A percentile compares a stretch with the other conserved stretches of the same genome.
Evolutionary conservation across 64 coral and sea anemone genomes (phyloP).

Genomic region (Montipora sp.): DNA sequence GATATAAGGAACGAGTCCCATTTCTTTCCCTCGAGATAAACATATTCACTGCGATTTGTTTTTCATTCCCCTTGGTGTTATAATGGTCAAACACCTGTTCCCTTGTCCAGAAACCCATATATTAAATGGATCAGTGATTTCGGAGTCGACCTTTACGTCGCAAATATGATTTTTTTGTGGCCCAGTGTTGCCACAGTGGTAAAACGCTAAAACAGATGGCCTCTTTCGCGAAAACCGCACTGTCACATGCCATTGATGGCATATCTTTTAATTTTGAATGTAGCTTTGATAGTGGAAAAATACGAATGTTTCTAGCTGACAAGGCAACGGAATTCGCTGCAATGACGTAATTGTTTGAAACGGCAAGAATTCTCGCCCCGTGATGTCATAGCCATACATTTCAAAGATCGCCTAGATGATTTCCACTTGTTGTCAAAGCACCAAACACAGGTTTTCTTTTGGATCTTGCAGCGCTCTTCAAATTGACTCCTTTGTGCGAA

Average conservation of each 20-base stretch:
- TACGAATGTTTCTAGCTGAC: constrained; percentile 14
- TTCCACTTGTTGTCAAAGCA: constrained; percentile 11
- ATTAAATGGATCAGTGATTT: constrained; percentile 15
- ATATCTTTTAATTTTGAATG: neutral
- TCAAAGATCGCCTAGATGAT: constrained; percentile 8
- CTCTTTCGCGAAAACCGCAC: neutral
- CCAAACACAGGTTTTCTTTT: neutral
- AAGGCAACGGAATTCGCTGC: constrained; percentile 12
- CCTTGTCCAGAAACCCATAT: neutral
- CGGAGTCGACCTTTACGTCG: neutral
- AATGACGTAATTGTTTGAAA: constrained; percentile 58
- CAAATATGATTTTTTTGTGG: neutral
- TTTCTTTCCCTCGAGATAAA: neutral
- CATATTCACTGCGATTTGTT: neutral
- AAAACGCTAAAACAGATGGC: neutral
- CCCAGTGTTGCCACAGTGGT: neutral
- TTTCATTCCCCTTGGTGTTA: neutral
- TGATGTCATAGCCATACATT: constrained; percentile 29
- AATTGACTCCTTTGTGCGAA: neutral
- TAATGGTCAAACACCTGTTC: constrained; percentile 14
- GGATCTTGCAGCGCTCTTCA: constrained; percentile 17
- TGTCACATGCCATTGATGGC: neutral
- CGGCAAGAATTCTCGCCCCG: constrained; percentile 37
- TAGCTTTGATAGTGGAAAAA: neutral
- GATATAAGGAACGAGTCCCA: neutral